A percentile compares a stretch with the other conserved stretches of the same genome.
Conservation (phyloP, 35 echinoderm and acorn worm genomes). For the Diadema setosum region DNA sequence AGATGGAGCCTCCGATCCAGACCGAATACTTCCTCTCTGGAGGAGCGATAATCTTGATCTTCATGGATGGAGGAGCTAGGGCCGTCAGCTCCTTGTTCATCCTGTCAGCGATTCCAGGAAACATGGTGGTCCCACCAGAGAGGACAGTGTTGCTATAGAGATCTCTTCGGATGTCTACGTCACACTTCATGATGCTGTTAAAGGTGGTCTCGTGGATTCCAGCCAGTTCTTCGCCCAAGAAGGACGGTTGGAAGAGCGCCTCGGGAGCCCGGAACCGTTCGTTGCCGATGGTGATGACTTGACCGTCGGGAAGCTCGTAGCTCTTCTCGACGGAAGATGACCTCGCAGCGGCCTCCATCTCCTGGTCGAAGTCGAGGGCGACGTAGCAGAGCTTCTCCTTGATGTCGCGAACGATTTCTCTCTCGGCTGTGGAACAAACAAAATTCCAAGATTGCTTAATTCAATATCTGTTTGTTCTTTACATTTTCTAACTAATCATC, state of each 20-base stretch:
- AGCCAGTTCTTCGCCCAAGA: conserved; percentile 53
- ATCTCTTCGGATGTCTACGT: conserved; percentile 74
- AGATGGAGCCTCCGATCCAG: conserved; percentile 90
- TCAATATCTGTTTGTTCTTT: neutral
- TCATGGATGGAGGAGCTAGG: conserved; percentile 77
- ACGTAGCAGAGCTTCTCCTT: conserved; percentile 91
- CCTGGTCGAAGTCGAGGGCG: conserved; percentile 85
- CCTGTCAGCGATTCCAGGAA: conserved; percentile 80
- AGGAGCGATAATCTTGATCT: conserved; percentile 90
- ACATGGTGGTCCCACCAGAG: conserved; percentile 90
- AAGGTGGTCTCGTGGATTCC: conserved; percentile 89
- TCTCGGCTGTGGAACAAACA: conserved; percentile 41
- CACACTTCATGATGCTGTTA: conserved; percentile 81
- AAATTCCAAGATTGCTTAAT: neutral
- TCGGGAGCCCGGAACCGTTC: conserved; percentile 81
- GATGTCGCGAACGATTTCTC: conserved; percentile 95
- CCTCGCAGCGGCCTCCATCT: conserved; percentile 71
- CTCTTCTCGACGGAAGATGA: conserved; percentile 81
- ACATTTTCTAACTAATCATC: neutral
- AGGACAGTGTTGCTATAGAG: conserved; percentile 84
- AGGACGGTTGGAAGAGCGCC: conserved; percentile 50
- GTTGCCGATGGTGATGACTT: conserved; percentile 91
- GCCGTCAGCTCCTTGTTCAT: conserved; percentile 83
- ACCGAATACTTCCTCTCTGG: conserved; percentile 93
- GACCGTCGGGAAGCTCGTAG: conserved; percentile 87